Conservation (phyloP, 2,113 vertebrate species). For the Leucosticte australis region DNA sequence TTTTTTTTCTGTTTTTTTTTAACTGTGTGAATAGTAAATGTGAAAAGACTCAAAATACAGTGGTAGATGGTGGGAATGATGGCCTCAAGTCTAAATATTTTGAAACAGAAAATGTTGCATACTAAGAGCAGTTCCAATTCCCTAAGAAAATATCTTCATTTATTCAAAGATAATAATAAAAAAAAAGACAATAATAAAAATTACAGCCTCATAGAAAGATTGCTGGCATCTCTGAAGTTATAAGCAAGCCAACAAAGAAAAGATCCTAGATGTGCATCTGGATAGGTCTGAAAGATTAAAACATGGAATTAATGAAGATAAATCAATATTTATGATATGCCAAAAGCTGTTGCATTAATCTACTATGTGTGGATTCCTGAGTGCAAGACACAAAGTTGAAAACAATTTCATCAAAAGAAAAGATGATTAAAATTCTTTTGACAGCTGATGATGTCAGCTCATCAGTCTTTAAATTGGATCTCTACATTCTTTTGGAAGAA, state of each 20-base stretch:
- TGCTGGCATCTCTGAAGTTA: not conserved
- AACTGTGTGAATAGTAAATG: not conserved
- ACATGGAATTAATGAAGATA: not conserved
- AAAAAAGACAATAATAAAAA: not conserved
- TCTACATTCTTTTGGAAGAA: not conserved
- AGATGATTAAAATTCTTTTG: not conserved
- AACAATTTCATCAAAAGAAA: not conserved
- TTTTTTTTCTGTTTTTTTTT: not conserved
- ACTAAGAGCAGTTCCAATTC: not conserved
- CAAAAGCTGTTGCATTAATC: not conserved
- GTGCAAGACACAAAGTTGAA: not conserved
- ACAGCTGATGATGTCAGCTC: not conserved
- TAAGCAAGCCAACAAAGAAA: not conserved
- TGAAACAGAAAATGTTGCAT: not conserved
- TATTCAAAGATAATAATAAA: not conserved
- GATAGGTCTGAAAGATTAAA: not conserved
- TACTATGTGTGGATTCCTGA: not conserved
- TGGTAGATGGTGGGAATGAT: not conserved
- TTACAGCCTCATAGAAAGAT: not conserved
- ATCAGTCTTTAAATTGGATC: not conserved
- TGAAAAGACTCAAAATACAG: not conserved
- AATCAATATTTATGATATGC: not conserved
- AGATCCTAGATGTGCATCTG: not conserved
- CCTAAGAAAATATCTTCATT: not conserved
- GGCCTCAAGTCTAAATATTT: not conserved